A percentile compares a stretch with the other conserved stretches of the same genome.
Conservation (phyloP, 1,140 invertebrate genomes). For the Gonatopus flavifemur region DNA sequence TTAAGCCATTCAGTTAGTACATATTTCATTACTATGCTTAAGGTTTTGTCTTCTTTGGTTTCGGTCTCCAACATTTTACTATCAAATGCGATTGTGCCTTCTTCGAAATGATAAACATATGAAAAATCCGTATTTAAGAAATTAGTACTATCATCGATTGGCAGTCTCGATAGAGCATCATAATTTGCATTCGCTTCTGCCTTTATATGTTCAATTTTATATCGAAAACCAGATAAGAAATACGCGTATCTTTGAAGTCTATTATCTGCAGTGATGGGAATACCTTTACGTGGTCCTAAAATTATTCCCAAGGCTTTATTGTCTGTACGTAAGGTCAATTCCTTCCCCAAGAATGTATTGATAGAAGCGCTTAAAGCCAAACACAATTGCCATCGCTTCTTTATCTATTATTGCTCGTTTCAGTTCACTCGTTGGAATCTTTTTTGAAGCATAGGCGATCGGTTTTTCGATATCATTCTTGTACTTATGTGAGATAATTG, state of each 20-base stretch:
- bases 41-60: not conserved
- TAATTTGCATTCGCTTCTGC: not conserved
- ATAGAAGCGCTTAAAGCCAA: constrained; percentile 11
- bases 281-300: constrained; percentile 9
- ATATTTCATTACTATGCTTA: constrained; percentile 1
- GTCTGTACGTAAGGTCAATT: constrained; percentile 5
- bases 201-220: not conserved
- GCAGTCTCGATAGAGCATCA: constrained; percentile 1
- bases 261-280: constrained; percentile 7
- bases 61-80: not conserved
- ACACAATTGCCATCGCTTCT: constrained; percentile 43
- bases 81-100: not conserved
- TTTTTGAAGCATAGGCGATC: constrained; percentile 40
- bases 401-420: constrained; percentile 31
- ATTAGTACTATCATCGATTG: not conserved
- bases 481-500: constrained; percentile 36
- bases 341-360: constrained; percentile 4
- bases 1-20: not conserved
- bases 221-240: not conserved
- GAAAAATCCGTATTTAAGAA: not conserved
- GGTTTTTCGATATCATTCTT: constrained; percentile 31
- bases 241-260: not conserved
- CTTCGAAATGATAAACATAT: not conserved
- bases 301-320: constrained; percentile 12
- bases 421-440: constrained; percentile 23